Evolutionary conservation across 2,113 vertebrate genomes (phyloP).

Genomic region (Syngnathus scovelli): DNA sequence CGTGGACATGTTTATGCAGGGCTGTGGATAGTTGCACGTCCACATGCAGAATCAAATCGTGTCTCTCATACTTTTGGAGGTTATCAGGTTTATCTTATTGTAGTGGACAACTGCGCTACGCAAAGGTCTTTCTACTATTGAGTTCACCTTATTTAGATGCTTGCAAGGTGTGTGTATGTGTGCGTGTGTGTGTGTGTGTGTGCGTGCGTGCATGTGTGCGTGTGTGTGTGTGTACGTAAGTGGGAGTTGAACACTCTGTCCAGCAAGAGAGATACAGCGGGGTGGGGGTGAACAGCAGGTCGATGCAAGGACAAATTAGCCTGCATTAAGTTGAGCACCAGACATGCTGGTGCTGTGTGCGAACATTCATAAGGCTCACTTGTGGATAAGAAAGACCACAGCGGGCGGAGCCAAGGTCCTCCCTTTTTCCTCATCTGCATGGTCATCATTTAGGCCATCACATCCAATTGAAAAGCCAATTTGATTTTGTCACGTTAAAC

Average conservation of each 20-base stretch:
- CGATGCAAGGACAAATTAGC: slow-evolving; percentile 67
- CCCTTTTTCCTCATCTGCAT: slow-evolving; percentile 1
- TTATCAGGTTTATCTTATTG: neutral
- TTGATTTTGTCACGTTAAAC: neutral
- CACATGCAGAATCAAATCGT: neutral
- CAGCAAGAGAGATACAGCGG: slow-evolving; percentile 64
- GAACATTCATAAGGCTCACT: slow-evolving; percentile 46
- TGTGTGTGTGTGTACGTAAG: slow-evolving; percentile 14
- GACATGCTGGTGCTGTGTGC: slow-evolving; percentile 49
- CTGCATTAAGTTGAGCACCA: slow-evolving; percentile 51
- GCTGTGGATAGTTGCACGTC: neutral
- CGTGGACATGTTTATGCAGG: neutral
- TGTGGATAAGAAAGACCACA: slow-evolving; percentile 22
- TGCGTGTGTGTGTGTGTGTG: slow-evolving; percentile 10
- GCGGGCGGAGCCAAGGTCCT: slow-evolving; percentile 21
- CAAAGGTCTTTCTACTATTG: neutral
- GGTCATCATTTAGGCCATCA: slow-evolving; percentile 1
- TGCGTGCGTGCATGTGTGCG: slow-evolving; percentile 4
- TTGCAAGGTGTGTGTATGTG: slow-evolving; percentile 5
- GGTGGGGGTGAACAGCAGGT: slow-evolving; percentile 64
- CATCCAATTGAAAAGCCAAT: slow-evolving; percentile 5
- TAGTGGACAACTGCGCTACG: neutral
- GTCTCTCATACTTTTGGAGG: neutral
- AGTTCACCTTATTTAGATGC: neutral
- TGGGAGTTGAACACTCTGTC: slow-evolving; percentile 24